Evolutionary conservation across 2,888 invertebrate genomes (phyloP).

Genomic region (Timandra comae): DNA sequence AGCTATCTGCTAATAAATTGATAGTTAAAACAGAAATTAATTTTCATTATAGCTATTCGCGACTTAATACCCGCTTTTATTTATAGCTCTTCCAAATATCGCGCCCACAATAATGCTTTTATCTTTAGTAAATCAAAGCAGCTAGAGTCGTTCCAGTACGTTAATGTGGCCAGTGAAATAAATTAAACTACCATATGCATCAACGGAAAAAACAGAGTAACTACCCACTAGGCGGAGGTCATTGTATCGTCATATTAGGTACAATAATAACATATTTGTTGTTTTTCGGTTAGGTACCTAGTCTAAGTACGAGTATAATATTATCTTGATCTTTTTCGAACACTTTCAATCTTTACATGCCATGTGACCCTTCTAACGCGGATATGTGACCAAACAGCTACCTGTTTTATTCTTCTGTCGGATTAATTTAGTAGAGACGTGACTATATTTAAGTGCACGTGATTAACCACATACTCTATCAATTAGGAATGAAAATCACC

Average conservation of each 20-base stretch:
- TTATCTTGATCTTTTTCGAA: too few relatives aligned
- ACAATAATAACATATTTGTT: too few relatives aligned
- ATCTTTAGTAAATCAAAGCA: conserved; percentile 8
- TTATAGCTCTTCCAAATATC: conserved; percentile 13
- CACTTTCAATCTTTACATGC: too few relatives aligned
- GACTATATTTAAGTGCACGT: conserved; percentile 27
- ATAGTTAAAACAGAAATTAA: conserved; percentile 1
- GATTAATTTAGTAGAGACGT: conserved; percentile 20
- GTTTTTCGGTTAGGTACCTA: too few relatives aligned
- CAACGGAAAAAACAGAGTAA: not conserved
- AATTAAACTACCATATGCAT: conserved; percentile 1
- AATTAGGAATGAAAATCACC: conserved; percentile 13
- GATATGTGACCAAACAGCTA: not conserved
- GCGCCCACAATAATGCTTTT: conserved; percentile 16
- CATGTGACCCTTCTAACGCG: too few relatives aligned
- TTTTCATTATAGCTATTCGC: not conserved
- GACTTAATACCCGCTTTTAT: conserved; percentile 7
- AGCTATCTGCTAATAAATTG: not conserved
- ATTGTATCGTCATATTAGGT: too few relatives aligned
- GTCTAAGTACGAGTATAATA: too few relatives aligned
- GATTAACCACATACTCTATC: conserved; percentile 24
- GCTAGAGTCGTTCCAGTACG: conserved; percentile 3
- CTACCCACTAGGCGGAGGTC: not conserved
- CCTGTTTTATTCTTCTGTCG: not conserved
- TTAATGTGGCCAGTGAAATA: conserved; percentile 1